Evolutionary conservation across 1,140 invertebrate species (phyloP).

Genomic region (Lutraria rhynchaena): DNA sequence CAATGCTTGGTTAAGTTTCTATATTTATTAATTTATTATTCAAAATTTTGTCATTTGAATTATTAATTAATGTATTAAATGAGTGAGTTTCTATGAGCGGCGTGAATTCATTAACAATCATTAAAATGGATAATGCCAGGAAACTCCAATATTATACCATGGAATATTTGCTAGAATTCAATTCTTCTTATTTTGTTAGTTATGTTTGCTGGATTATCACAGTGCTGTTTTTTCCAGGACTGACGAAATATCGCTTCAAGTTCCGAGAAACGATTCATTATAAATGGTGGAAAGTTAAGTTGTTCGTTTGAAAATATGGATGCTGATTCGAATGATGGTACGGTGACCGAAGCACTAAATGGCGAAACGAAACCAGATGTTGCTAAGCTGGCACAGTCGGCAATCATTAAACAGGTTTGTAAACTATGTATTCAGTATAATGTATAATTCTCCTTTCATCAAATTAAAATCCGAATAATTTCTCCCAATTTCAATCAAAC

Average conservation of each 20-base stretch:
- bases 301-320: constrained; percentile 72
- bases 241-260: constrained; percentile 3
- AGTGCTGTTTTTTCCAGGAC: constrained; percentile 43
- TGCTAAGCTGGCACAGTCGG: constrained; percentile 79
- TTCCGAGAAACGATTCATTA: constrained; percentile 15
- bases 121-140: constrained; percentile 29
- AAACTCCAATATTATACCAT: constrained; percentile 32
- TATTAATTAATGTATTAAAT: constrained; percentile 61
- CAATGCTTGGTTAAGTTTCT: constrained; percentile 16
- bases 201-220: constrained; percentile 14
- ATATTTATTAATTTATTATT: constrained; percentile 63
- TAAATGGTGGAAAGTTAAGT: constrained; percentile 58
- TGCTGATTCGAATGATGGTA: constrained; percentile 79
- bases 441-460: too few species aligned
- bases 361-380: constrained; percentile 80
- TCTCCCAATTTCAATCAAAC: neutral
- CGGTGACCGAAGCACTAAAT: constrained; percentile 74
- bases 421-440: too few species aligned
- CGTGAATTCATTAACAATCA: constrained; percentile 45
- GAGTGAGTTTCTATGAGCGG: constrained; percentile 32
- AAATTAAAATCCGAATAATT: too few species aligned
- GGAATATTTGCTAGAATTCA: neutral
- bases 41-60: constrained; percentile 61
- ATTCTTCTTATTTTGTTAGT: neutral
- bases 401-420: constrained; percentile 82